Evolutionary conservation across 2,797 vertebrate genomes (phyloP).

Genomic region (Chrosomus eos): DNA sequence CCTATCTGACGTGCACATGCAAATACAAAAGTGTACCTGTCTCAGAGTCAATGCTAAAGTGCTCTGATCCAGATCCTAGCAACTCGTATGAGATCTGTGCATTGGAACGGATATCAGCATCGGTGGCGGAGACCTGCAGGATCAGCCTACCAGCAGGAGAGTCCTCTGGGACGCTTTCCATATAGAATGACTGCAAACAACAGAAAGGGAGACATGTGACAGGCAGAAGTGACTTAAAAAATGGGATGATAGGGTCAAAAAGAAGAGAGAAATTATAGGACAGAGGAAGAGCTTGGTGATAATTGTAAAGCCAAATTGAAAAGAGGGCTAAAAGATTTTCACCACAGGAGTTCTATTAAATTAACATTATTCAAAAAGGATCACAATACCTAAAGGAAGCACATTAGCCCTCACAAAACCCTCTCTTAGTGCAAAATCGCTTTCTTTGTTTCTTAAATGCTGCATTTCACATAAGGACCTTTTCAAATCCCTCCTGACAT

Average conservation of each 20-base stretch:
- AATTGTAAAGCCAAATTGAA: slow-evolving; percentile 7
- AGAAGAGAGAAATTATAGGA: slow-evolving; percentile 30
- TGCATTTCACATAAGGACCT: slow-evolving; percentile 51
- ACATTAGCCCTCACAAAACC: slow-evolving; percentile 34
- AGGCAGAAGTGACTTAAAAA: background rate
- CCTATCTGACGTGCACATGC: background rate
- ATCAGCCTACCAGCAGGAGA: slow-evolving; percentile 87
- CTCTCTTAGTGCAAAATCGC: slow-evolving; percentile 32
- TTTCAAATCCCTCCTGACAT: slow-evolving; percentile 46
- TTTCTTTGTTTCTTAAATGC: slow-evolving; percentile 55
- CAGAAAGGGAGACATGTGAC: background rate
- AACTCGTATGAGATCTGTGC: slow-evolving; percentile 92
- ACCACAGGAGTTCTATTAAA: slow-evolving; percentile 25
- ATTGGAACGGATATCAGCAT: slow-evolving; percentile 96
- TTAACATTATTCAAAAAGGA: slow-evolving; percentile 30
- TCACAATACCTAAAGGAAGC: slow-evolving; percentile 37
- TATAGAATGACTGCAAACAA: slow-evolving; percentile 83
- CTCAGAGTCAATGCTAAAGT: slow-evolving; percentile 88
- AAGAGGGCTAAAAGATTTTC: slow-evolving; percentile 40
- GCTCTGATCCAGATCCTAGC: slow-evolving; percentile 86
- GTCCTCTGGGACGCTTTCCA: slow-evolving; percentile 89
- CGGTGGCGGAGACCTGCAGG: slow-evolving; percentile 89
- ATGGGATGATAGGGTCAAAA: background rate
- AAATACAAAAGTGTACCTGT: slow-evolving; percentile 81
- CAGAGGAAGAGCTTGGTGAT: slow-evolving; percentile 18